Percentiles rank a stretch among this genome's conserved stretches.
phyloP scores from a whole-genome alignment of 2,888 invertebrate species.

The Malthinus flaveolus region DNA sequence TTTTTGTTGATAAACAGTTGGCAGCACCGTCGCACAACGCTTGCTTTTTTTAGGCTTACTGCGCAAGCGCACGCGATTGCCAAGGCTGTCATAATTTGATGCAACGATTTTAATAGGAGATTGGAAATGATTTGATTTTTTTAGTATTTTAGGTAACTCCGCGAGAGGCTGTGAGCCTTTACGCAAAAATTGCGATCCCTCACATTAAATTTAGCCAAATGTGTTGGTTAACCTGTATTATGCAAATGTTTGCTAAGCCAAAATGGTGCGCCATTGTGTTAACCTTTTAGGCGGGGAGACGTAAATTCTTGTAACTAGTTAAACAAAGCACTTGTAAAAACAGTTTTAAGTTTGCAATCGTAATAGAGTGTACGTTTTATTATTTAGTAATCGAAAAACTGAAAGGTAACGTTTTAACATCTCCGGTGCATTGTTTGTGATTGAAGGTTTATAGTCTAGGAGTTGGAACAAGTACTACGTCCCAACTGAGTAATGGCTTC shows the following conservation, averaged over 20 bases:
- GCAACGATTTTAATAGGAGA: constrained; percentile 15
- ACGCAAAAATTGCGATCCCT: too few relatives aligned
- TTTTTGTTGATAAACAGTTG: too few relatives aligned
- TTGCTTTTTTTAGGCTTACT: too few relatives aligned
- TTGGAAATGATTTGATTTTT: constrained; percentile 4
- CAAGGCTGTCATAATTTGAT: constrained; percentile 16
- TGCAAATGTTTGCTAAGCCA: constrained; percentile 21
- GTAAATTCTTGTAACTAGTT: constrained; percentile 35
- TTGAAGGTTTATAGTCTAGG: constrained; percentile 8
- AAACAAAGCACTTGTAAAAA: constrained; percentile 19
- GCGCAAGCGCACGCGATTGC: constrained; percentile 16
- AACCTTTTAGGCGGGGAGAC: constrained; percentile 54
- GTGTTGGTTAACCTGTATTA: constrained; percentile 37
- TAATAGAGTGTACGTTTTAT: constrained; percentile 6
- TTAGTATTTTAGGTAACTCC: not conserved
- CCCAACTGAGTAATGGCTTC: constrained; percentile 17
- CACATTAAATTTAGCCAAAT: not conserved
- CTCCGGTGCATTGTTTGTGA: not conserved
- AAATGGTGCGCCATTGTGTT: constrained; percentile 53
- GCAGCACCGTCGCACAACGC: too few relatives aligned
- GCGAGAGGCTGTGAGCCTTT: too few relatives aligned
- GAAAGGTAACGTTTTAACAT: constrained; percentile 4
- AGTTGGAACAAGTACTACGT: constrained; percentile 6
- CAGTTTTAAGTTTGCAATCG: constrained; percentile 31
- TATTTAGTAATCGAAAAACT: constrained; percentile 3